These are phyloP conservation scores for Elachura formosa DNA, from an alignment of 2,113 vertebrate genomes.

Conservation along the genomic window DNA sequence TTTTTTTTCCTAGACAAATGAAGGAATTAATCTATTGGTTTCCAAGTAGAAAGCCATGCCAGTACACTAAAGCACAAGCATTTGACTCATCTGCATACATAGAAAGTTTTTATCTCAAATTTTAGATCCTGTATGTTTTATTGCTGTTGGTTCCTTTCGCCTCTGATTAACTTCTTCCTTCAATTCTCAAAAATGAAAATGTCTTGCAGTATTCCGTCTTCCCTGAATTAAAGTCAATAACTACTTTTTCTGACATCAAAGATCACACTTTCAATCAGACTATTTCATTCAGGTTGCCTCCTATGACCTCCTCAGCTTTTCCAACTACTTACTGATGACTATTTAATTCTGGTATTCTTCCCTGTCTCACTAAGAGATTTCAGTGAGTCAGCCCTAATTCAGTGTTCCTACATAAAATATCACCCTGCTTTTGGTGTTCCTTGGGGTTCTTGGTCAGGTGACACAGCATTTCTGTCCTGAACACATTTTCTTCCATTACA, in stretches of 20 bases:
- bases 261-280: slow-evolving; percentile 49
- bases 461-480: not conserved
- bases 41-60: not conserved
- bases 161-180: slow-evolving; percentile 2
- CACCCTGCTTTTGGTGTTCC: not conserved
- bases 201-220: not conserved
- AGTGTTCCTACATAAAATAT: not conserved
- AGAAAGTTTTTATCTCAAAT: not conserved
- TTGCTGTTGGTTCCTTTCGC: not conserved
- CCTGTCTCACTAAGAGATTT: not conserved
- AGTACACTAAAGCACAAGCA: not conserved
- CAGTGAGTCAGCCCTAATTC: not conserved
- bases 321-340: slow-evolving; percentile 13
- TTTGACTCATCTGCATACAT: not conserved
- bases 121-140: not conserved
- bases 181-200: not conserved
- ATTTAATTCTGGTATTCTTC: slow-evolving; percentile 23
- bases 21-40: not conserved
- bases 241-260: slow-evolving; percentile 45
- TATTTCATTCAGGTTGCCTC: slow-evolving; percentile 35
- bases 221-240: slow-evolving; percentile 49
- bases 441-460: not conserved
- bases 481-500: not conserved
- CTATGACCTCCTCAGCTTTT: slow-evolving; percentile 8
- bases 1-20: not conserved